Conservation (phyloP, 2,888 invertebrate species). For the Apodemia zela region DNA sequence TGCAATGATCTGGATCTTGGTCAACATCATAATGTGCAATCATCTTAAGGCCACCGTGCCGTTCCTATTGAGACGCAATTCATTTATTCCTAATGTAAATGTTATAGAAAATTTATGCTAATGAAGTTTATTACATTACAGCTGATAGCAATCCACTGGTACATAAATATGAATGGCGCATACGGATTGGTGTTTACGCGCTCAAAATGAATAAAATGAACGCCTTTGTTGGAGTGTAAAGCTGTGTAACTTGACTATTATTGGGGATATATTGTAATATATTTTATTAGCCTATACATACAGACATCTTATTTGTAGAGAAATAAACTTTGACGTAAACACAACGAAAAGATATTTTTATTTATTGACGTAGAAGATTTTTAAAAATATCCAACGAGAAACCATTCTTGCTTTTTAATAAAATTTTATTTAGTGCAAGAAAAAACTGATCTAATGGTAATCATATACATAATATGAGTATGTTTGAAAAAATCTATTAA, state of each 20-base stretch:
- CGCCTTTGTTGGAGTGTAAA: constrained; percentile 16
- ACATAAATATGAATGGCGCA: constrained; percentile 65
- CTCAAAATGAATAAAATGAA: constrained; percentile 12
- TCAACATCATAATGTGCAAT: constrained; percentile 21
- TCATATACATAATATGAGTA: no score
- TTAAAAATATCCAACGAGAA: not conserved
- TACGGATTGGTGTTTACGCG: constrained; percentile 40
- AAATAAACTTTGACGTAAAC: constrained; percentile 2
- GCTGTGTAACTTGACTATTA: constrained; percentile 24
- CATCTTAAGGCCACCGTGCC: constrained; percentile 24
- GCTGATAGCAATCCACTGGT: constrained; percentile 62
- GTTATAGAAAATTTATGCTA: constrained; percentile 76
- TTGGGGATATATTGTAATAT: constrained; percentile 8
- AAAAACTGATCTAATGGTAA: no score
- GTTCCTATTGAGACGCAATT: constrained; percentile 52
- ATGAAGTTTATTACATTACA: constrained; percentile 73
- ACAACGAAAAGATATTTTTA: not conserved
- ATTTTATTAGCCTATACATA: constrained; percentile 12
- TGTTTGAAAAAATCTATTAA: no score
- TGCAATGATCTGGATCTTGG: not conserved
- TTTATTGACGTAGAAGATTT: not conserved
- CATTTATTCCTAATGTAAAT: constrained; percentile 75
- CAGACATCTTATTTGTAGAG: not conserved
- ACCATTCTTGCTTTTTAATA: no score
- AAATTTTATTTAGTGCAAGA: no score